Conservation (phyloP, 1,140 invertebrate species). For the Diorhabda elongata region DNA sequence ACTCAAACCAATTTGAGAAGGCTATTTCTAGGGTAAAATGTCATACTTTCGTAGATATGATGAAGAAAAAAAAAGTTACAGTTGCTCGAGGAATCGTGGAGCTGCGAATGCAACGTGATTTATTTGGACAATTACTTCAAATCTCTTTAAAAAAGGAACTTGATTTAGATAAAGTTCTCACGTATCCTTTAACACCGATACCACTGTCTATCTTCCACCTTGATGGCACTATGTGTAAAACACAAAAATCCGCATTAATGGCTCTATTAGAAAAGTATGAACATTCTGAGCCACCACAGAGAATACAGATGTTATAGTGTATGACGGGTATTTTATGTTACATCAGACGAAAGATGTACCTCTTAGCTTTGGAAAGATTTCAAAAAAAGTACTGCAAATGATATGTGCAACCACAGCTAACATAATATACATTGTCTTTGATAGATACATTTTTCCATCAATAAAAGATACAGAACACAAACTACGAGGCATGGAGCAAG, state of each 20-base stretch:
- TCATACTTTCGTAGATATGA: no score
- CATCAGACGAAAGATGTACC: conserved; percentile 30
- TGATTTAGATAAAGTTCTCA: conserved; percentile 20
- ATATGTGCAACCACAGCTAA: conserved; percentile 19
- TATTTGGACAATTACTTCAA: conserved; percentile 23
- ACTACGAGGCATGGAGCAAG: background rate
- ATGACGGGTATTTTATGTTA: conserved; percentile 29
- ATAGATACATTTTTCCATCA: background rate
- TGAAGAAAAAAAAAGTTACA: background rate
- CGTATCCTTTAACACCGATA: conserved; percentile 23
- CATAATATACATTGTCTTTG: conserved; percentile 19
- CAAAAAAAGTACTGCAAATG: conserved; percentile 29
- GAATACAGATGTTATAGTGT: conserved; percentile 5
- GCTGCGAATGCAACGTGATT: conserved; percentile 31
- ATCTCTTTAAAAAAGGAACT: conserved; percentile 19
- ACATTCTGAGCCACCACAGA: conserved; percentile 6
- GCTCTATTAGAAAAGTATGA: conserved; percentile 3
- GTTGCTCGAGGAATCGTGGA: conserved; percentile 28
- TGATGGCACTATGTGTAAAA: conserved; percentile 22
- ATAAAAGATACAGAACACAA: no score
- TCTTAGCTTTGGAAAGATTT: conserved; percentile 30
- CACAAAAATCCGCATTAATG: conserved; percentile 10
- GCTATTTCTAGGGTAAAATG: no score
- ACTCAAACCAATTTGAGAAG: no score
- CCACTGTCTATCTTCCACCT: conserved; percentile 25